Evolutionary conservation across 2,797 vertebrate genomes (phyloP), one percentile per base, ranked within the genome.

Genomic region (Helicolenus hilgendorfi): DNA sequence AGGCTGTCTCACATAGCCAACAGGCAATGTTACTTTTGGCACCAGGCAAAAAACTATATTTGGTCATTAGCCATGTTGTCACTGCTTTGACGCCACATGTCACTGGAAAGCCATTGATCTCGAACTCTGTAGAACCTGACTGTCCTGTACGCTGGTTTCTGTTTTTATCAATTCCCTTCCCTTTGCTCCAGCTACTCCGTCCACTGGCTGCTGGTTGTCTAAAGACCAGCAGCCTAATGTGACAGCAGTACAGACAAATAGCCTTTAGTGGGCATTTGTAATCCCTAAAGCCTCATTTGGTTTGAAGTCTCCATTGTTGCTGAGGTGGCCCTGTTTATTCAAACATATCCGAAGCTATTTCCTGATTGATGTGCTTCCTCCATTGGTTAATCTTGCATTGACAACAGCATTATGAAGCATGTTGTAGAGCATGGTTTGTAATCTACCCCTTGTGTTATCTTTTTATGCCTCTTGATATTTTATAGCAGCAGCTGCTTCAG

Each of bases 101-200:
- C 18, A 29, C 15, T 64, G 59, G 79, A 83, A 85, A 55, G 49
- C 24, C 11, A 14, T 7, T 1, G 6, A 72, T 55, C 2, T 27
- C 55, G 1, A 33, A 26, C 56, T 72, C 20, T 49, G 38, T 27
- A 24, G 29, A 94, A 92, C 89, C 68, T 67, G 92, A 83, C 91
- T 70, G 69, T 88, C 88, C 73, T 72, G 88, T 60, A 63, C 3
- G 6, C n/a, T n/a, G 14, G 2, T 72, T 20, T 41, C 58, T 56
- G 24, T 41, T 4, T 22, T 20, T 72, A 69, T 89, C 53, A 29
- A 4, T n/a, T 36, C 7, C n/a, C 5, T 38, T 70, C 59, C 35
- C 14, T 15, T 67, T 24, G n/a, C 31, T n/a, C 31, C 11, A 31
- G 38, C 18, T 41, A 5, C 8, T 72, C 3, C 18, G 53, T 63